phyloP scores from a whole-genome alignment of 1,140 invertebrate species.

The Maconellicoccus hirsutus region DNA sequence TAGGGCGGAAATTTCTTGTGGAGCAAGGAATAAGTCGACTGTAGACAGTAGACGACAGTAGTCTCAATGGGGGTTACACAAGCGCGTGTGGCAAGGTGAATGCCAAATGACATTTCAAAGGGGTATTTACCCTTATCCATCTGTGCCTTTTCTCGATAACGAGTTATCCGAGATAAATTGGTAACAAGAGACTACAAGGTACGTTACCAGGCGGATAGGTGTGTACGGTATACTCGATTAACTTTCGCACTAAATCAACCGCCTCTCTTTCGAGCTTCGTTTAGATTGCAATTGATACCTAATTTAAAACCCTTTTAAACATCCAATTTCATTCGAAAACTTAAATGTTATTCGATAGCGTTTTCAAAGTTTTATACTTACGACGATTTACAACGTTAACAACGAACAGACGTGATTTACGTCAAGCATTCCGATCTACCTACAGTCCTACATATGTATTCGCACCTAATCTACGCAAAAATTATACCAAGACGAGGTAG shows the following conservation, averaged over 20 bases:
- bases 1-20: neutral
- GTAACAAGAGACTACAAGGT: conserved; percentile 22
- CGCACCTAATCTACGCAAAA: too few relatives aligned
- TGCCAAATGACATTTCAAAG: conserved; percentile 19
- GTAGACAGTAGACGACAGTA: neutral
- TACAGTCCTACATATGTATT: too few relatives aligned
- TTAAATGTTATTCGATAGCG: conserved; percentile 9
- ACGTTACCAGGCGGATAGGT: neutral
- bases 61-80: neutral
- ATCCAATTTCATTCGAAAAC: neutral
- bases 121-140: conserved; percentile 19
- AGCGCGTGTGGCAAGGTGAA: conserved; percentile 17
- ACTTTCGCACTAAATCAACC: conserved; percentile 21
- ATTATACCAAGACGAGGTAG: too few relatives aligned
- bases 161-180: conserved; percentile 21
- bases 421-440: too few relatives aligned
- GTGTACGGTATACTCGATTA: conserved; percentile 16
- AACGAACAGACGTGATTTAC: too few relatives aligned
- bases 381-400: neutral
- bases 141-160: conserved; percentile 19
- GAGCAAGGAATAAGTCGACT: neutral
- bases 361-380: neutral
- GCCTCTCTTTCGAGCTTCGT: neutral
- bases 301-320: conserved; percentile 19
- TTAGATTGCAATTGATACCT: conserved; percentile 21